A percentile compares a stretch with the other conserved stretches of the same genome.
These are phyloP conservation scores for Ophthalmolycus amberensis DNA, from an alignment of 2,113 vertebrate genomes.

Conservation along the genomic window DNA sequence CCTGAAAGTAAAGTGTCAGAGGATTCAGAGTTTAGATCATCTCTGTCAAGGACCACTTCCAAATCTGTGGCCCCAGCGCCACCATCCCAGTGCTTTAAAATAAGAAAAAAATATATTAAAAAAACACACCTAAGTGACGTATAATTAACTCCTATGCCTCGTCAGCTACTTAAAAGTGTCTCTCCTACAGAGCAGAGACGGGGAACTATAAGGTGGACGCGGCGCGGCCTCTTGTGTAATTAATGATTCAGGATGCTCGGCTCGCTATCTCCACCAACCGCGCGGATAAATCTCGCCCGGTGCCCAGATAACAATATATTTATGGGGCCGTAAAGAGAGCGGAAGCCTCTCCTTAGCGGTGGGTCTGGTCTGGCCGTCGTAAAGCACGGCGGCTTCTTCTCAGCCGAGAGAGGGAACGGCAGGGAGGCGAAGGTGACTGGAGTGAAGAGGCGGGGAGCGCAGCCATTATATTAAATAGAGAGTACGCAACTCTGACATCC, in stretches of 20 bases:
- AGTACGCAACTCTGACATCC: slow-evolving; percentile 55
- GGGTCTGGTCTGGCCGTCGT: slow-evolving; percentile 64
- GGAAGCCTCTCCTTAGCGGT: slow-evolving; percentile 65
- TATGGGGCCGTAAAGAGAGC: slow-evolving; percentile 81
- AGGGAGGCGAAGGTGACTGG: slow-evolving; percentile 47
- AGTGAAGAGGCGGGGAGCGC: slow-evolving; percentile 37
- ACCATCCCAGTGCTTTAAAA: slow-evolving; percentile 60
- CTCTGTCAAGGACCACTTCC: slow-evolving; percentile 66
- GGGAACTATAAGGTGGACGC: slow-evolving; percentile 72
- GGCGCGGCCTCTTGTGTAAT: slow-evolving; percentile 75
- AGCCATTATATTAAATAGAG: slow-evolving; percentile 68
- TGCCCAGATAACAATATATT: slow-evolving; percentile 84
- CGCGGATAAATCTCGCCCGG: slow-evolving; percentile 82
- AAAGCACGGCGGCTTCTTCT: slow-evolving; percentile 65
- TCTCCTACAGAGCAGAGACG: slow-evolving; percentile 60
- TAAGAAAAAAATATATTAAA: slow-evolving; percentile 6
- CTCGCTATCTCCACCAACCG: slow-evolving; percentile 76
- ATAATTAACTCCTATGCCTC: slow-evolving; percentile 82
- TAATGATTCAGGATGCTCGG: slow-evolving; percentile 83
- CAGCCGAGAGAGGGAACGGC: slow-evolving; percentile 8
- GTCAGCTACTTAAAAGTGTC: slow-evolving; percentile 79
- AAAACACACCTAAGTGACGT: slow-evolving; percentile 76
- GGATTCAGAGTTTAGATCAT: slow-evolving; percentile 63
- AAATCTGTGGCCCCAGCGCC: slow-evolving; percentile 47
- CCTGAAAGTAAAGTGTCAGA: slow-evolving; percentile 1